Evolutionary conservation across 1,140 invertebrate genomes (phyloP).

Genomic region (Drosophila novamexicana): DNA sequence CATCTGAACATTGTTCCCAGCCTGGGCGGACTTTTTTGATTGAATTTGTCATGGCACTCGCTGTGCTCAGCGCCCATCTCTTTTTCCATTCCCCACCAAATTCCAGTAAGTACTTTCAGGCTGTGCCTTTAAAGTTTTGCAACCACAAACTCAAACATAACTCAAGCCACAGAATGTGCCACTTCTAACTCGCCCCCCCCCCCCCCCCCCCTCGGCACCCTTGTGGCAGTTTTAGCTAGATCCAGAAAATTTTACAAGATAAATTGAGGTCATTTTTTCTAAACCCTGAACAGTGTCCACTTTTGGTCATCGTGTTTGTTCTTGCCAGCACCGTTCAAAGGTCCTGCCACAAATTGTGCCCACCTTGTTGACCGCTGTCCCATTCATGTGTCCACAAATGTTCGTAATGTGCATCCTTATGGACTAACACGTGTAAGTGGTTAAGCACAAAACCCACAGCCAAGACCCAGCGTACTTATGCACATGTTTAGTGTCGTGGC

Average conservation of each 20-base stretch:
- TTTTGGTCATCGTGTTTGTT: slow-evolving; percentile 67
- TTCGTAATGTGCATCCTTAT: slow-evolving; percentile 81
- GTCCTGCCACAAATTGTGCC: slow-evolving; percentile 60
- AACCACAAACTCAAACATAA: slow-evolving; percentile 69
- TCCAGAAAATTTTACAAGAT: slow-evolving; percentile 63
- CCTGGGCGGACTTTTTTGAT: slow-evolving; percentile 47
- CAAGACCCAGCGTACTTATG: slow-evolving; percentile 25
- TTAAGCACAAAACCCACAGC: slow-evolving; percentile 57
- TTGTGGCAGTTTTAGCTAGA: slow-evolving; percentile 14
- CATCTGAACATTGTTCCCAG: background rate
- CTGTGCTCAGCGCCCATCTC: slow-evolving; percentile 15
- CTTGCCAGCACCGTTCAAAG: slow-evolving; percentile 36
- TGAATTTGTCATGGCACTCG: slow-evolving; percentile 68
- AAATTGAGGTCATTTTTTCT: slow-evolving; percentile 84
- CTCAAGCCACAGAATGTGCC: slow-evolving; percentile 59
- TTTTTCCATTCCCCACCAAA: background rate
- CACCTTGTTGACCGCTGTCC: slow-evolving; percentile 75
- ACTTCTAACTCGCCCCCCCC: slow-evolving; percentile 10
- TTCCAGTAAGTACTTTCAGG: slow-evolving; percentile 14
- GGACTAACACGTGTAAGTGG: slow-evolving; percentile 76
- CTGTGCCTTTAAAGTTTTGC: slow-evolving; percentile 59
- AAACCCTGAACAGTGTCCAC: slow-evolving; percentile 33
- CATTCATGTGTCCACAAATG: slow-evolving; percentile 68
- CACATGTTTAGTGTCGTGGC: background rate
- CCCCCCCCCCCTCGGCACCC: too few relatives aligned